phyloP scores from a whole-genome alignment of 2,888 invertebrate species.

The Onchidella celtica region DNA sequence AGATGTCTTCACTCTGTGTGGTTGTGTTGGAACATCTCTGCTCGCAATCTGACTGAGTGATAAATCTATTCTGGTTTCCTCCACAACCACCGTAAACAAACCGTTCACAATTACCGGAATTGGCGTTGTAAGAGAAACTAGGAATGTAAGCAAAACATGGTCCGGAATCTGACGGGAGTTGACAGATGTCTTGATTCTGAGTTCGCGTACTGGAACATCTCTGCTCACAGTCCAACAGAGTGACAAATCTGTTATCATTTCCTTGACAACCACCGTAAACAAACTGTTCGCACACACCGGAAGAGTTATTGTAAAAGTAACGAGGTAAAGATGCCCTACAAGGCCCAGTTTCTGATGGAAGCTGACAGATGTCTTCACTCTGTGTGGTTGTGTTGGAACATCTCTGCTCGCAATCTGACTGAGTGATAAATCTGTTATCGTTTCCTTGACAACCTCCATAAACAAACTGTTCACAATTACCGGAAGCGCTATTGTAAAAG shows the following conservation, averaged over 20 bases:
- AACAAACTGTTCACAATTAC: conserved; percentile 87
- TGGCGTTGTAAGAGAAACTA: background rate
- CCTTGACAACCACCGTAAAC: conserved; percentile 78
- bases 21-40: background rate
- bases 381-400: background rate
- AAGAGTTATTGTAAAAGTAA: conserved; percentile 89
- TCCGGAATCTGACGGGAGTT: background rate
- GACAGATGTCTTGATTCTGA: too few species aligned
- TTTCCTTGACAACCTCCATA: conserved; percentile 75
- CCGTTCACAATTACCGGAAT: background rate
- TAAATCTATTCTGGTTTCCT: conserved; percentile 17
- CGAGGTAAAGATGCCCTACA: conserved; percentile 76
- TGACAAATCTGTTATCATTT: conserved; percentile 38
- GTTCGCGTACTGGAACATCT: too few species aligned
- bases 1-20: background rate
- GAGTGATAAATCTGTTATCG: conserved; percentile 26
- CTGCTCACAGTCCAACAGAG: background rate
- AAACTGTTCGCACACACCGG: conserved; percentile 88
- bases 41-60: background rate
- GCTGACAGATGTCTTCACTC: conserved; percentile 42
- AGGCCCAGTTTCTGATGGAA: conserved; percentile 47
- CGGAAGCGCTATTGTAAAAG: conserved; percentile 89
- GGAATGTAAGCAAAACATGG: background rate
- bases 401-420: background rate
- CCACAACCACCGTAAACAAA: conserved; percentile 37